Evolutionary conservation across 1,140 invertebrate species (phyloP), one percentile per base, ranked within the genome.

Genomic region (Cylas formicarius): DNA sequence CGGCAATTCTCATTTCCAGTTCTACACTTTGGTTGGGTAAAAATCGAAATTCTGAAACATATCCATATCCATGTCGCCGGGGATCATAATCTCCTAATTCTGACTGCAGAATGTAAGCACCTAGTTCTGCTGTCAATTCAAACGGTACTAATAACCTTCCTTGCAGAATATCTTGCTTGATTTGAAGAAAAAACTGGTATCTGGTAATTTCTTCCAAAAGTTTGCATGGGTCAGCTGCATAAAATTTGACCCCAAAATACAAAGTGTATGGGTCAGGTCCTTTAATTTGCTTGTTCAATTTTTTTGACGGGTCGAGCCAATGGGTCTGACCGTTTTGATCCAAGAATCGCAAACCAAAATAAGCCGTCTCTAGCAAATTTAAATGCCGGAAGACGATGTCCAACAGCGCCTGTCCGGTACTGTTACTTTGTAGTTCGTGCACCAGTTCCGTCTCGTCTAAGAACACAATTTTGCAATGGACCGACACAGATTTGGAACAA

Each of bases 231-330:
- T 99, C 95, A 2, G 90, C 90, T 0, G 95, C 92, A 68, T 97
- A 99, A 70, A 97, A 99, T 70, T 99, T 99, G 32, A 99, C 94
- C 23, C 90, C 88, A 63, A 99, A 97, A 65, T 97, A 91, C 50
- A 99, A 82, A 13, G 90, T 95, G 66, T 87, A 90, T 2, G 80
- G 81, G 52, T 87, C 82, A 21, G 74, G 73, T 29, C 78, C 79
- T 58, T 71, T 74, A 32, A 93, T 72, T 67, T 93, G 89, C 35
- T 85, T 80, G 34, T 79, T 74, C 35, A 92, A 77, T 53, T 82
- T 80, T 67, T 90, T 90, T 31, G 81, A 80, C 10, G 84, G 79
- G 66, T 94, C 88, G 59, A 93, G 70, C 90, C 89, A 94, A 68
- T 91, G 86, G 68, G 88, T 88, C 74, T 91, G 88, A 62, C 86